Base-by-base conservation (phyloP, 92 coral and sea anemone species). In the Epizoanthus stellaris region DNA sequence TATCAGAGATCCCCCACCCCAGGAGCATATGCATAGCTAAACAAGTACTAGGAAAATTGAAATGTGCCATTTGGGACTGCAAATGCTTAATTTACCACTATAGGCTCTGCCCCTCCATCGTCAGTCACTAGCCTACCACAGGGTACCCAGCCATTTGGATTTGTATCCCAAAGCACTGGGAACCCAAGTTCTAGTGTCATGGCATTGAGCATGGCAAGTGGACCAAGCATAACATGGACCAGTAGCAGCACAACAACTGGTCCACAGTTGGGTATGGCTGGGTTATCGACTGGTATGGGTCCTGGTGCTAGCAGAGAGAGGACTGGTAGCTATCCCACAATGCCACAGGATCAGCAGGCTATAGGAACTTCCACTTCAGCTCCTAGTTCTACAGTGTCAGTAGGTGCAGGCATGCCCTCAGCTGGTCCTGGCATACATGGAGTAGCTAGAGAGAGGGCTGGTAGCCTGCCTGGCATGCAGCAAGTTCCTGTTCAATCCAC, bases 401-500 rank as follows among this genome's bases (percentile, higher is more conserved):
- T 57, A 72, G 77, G 77, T 47, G 25, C 7, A 11, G 39, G 47
- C 6, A 11, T 67, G 45, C 42, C 39, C 43, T 67, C 47, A 4
- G 13, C 19, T 34, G 42, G 45, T 67, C 3, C 39, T 12, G 52
- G 73, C 49, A 15, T 39, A 15, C 73, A 68, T 68, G 73, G 42
- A 68, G 73, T 1, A 68, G 73, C 42, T 43, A 68, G 34, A 34
- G 45, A 68, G 14, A 34, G 73, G 42, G 6, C 73, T 14, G 49
- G 23, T 25, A 68, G 73, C 21, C 42, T 68, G 52, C 14, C 73
- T 68, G 73, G 47, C 45, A 5, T 47, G 77, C 77, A 30, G 0
- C 76, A 72, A 67, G 73, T 67, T 67, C 73, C 73, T 38, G 49
- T 38, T 38, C 73, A 39, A 43, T 16, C 73, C 21, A 16, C 73